Evolutionary conservation across 1,140 invertebrate genomes (phyloP).

Genomic region (Brachionus sp.): DNA sequence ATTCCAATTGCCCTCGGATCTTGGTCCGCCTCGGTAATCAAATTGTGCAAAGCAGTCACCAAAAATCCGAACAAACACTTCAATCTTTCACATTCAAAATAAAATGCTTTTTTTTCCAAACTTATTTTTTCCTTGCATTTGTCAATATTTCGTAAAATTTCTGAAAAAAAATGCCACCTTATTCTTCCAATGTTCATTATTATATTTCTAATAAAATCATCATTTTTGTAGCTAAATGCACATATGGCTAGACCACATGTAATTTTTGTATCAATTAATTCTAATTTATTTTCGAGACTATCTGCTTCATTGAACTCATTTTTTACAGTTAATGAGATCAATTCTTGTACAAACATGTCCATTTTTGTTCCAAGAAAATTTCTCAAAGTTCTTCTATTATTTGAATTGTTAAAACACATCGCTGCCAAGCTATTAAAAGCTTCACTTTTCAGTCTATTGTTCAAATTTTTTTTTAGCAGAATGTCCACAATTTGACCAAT

Average conservation of each 20-base stretch:
- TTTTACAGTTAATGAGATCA: background rate
- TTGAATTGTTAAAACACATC: background rate
- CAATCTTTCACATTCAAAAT: conserved; percentile 1
- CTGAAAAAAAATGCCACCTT: background rate
- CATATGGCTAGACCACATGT: background rate
- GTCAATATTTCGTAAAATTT: background rate
- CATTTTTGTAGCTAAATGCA: background rate
- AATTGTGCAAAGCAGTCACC: background rate
- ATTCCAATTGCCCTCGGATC: conserved; percentile 37
- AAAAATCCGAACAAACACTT: conserved; percentile 12
- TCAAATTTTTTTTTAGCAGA: background rate
- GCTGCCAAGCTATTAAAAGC: background rate
- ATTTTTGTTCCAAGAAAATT: background rate
- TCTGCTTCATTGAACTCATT: background rate
- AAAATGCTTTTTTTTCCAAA: background rate
- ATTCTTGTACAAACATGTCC: background rate
- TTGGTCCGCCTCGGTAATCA: conserved; percentile 21
- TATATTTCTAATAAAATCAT: conserved; percentile 20
- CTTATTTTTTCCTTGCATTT: background rate
- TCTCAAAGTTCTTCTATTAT: background rate
- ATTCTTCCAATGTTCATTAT: background rate
- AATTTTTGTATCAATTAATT: background rate
- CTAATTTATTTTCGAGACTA: background rate
- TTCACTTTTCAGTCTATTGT: background rate
- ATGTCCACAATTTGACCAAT: conserved; percentile 14